Conservation (phyloP, 2,888 invertebrate species). For the Himalopsyche anomala region DNA sequence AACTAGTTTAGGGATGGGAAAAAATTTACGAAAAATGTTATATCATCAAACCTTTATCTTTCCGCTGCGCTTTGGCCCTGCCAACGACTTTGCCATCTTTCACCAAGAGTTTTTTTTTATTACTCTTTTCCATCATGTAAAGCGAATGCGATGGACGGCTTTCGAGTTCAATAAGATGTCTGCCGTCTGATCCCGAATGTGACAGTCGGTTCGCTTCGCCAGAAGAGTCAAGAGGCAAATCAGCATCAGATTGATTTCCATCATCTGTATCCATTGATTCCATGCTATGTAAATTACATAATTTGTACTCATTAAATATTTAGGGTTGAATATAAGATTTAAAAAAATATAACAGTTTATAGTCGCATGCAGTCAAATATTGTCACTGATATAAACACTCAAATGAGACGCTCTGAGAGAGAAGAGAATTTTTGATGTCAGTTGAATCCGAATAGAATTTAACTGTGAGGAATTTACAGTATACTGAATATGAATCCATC, state of each 20-base stretch:
- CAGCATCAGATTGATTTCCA: conserved; percentile 68
- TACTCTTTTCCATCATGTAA: conserved; percentile 88
- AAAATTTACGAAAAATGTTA: conserved; percentile 31
- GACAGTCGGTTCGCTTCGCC: conserved; percentile 36
- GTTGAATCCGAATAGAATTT: conserved; percentile 44
- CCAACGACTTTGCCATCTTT: conserved; percentile 79
- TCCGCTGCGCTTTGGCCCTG: conserved; percentile 85
- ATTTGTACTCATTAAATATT: no score
- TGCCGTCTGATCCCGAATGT: conserved; percentile 38
- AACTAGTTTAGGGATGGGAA: conserved; percentile 11
- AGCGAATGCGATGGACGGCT: conserved; percentile 77
- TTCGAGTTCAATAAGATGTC: not conserved
- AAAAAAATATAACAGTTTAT: no score
- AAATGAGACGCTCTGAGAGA: no score
- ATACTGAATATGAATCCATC: no score
- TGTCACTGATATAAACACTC: no score
- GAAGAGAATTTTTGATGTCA: no score
- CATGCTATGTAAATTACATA: conserved; percentile 70
- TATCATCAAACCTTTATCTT: conserved; percentile 81
- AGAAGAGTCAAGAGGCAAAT: conserved; percentile 52
- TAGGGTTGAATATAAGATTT: no score
- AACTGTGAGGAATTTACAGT: conserved; percentile 59
- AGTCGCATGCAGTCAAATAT: no score
- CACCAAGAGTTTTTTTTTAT: conserved; percentile 79
- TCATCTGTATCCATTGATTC: conserved; percentile 76